Base-by-base conservation (phyloP, 2,888 invertebrate genomes). In the Colletes collaris region DNA sequence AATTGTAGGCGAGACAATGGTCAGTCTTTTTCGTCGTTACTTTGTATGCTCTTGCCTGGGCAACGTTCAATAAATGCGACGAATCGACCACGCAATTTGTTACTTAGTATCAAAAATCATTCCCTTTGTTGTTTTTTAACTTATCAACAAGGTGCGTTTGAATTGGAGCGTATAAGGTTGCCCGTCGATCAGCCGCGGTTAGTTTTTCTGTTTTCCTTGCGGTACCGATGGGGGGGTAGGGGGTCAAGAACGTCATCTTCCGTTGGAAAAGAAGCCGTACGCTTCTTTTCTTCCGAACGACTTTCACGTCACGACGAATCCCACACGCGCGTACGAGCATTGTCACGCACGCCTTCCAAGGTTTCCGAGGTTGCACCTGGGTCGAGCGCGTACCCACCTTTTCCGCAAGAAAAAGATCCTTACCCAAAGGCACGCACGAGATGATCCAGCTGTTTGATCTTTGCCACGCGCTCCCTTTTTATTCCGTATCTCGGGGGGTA, bases 401-500 rank as follows among this genome's bases (percentile, higher is more conserved):
- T 86, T 71, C 85, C 87, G 86, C 86, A 89, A 90, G 90, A 90
- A 90, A 89, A 88, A 89, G 88, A 90, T 90, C 87, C 87, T 90
- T 89, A 85, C 87, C 89, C 76, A 88, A 87, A 87, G 88, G 89
- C 86, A 79, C 84, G 90, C 91, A 88, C 90, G 89, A 90, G 90
- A 92, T 92, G 92, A 92, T 92, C 92, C 92, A 92, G 92, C 92
- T 92, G 92, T 92, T 92, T 91, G 92, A 92, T 92, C 90, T 88
- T 87, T 87, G 89, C 90, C 90, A 91, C 92, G 90, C 89, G 91
- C 86, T 84, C 86, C 86, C 89, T 88, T 87, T 87, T 87, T 85
- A 85, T 75, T 37, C 76, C 64, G 79, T 77, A 75, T 71, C 77
- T 75, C 46, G 64, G 56, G 27, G 65, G 69, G 62, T 8, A 55